phyloP scores from a whole-genome alignment of 2,113 vertebrate species.

The Myrmecobius fasciatus region DNA sequence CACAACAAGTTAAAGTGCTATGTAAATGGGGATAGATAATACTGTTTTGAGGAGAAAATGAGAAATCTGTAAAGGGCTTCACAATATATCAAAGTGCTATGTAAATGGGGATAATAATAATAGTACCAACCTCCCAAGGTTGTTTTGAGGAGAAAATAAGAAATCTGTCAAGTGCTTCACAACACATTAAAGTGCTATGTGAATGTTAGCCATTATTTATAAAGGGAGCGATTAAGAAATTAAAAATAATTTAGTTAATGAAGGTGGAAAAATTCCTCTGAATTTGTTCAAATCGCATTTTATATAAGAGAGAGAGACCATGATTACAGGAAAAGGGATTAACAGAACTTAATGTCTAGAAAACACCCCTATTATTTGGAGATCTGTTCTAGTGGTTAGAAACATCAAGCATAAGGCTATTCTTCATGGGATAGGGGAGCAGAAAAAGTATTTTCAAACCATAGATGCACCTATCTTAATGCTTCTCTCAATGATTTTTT shows the following conservation, averaged over 20 bases:
- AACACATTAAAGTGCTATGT: not conserved
- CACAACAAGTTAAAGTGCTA: too few species aligned
- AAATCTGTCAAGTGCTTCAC: not conserved
- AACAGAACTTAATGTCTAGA: not conserved
- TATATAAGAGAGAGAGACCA: rapidly evolving
- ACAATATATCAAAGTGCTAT: too few species aligned
- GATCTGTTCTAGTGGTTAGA: not conserved
- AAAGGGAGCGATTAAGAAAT: constrained; percentile 20
- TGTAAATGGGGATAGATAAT: too few species aligned
- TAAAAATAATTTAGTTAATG: not conserved
- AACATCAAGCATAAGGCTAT: not conserved
- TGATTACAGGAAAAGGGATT: not conserved
- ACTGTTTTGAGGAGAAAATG: too few species aligned
- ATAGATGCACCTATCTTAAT: not conserved
- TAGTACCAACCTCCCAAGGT: too few species aligned
- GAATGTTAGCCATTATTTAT: not conserved
- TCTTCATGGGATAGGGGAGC: not conserved
- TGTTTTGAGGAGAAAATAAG: not conserved
- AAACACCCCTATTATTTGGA: too few species aligned
- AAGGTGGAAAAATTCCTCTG: not conserved
- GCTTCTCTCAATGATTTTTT: not conserved
- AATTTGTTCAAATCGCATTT: not conserved
- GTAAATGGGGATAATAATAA: not conserved
- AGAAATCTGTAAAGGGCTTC: too few species aligned
- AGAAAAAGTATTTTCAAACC: not conserved